These are phyloP conservation scores for Catajapyx aquilonaris DNA, from an alignment of 1,140 invertebrate species.

Conservation along the genomic window DNA sequence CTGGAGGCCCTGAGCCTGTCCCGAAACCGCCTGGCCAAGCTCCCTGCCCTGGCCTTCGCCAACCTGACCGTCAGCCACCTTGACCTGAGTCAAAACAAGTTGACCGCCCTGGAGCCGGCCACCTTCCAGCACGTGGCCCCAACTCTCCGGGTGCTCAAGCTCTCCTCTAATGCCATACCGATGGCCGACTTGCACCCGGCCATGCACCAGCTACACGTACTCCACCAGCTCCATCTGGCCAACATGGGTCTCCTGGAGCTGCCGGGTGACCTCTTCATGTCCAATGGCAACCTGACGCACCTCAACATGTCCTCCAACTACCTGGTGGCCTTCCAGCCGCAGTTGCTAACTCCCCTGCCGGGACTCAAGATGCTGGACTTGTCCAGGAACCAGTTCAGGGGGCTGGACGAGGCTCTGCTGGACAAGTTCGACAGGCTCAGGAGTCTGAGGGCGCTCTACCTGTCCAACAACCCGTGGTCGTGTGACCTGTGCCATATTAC, in stretches of 20 bases:
- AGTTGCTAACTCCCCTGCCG: slow-evolving; percentile 28
- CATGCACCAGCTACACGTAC: slow-evolving; percentile 28
- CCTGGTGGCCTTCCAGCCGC: slow-evolving; percentile 27
- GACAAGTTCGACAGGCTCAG: slow-evolving; percentile 24
- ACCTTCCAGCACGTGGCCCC: slow-evolving; percentile 34
- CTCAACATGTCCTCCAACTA: slow-evolving; percentile 32
- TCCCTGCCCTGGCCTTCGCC: slow-evolving; percentile 41
- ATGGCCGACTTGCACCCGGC: slow-evolving; percentile 26
- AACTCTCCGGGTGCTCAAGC: slow-evolving; percentile 33
- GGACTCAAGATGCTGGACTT: slow-evolving; percentile 34
- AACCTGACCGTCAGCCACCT: slow-evolving; percentile 39
- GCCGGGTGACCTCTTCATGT: slow-evolving; percentile 27
- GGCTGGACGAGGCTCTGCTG: slow-evolving; percentile 30
- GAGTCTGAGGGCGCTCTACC: slow-evolving; percentile 20
- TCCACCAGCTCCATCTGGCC: slow-evolving; percentile 31
- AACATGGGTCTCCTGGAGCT: slow-evolving; percentile 26
- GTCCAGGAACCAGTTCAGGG: slow-evolving; percentile 34
- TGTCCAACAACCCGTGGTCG: slow-evolving; percentile 40
- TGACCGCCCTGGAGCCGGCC: slow-evolving; percentile 35
- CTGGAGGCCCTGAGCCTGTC: slow-evolving; percentile 31
- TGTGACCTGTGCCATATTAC: slow-evolving; percentile 40
- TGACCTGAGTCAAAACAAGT: slow-evolving; percentile 50
- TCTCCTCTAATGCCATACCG: slow-evolving; percentile 38
- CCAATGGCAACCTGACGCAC: slow-evolving; percentile 26
- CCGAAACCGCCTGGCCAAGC: slow-evolving; percentile 45